phyloP scores from a whole-genome alignment of 1,140 invertebrate genomes.

The Atta texana region DNA sequence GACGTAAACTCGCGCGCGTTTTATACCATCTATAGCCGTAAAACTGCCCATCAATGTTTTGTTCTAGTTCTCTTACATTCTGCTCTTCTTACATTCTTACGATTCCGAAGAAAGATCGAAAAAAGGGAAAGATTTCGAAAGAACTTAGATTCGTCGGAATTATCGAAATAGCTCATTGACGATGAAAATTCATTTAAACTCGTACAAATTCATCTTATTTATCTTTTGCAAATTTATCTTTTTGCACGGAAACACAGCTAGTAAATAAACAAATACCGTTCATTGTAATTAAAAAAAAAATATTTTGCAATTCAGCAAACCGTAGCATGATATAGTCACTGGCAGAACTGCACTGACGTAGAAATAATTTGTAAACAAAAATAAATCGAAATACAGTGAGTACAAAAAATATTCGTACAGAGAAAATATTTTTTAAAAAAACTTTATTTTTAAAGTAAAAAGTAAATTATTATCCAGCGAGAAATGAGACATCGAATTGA shows the following conservation, averaged over 20 bases:
- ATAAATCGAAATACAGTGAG: neutral
- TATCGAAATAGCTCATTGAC: neutral
- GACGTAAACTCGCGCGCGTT: constrained; percentile 44
- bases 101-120: neutral
- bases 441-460: too few relatives aligned
- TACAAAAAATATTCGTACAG: too few relatives aligned
- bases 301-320: neutral
- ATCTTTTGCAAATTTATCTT: too few relatives aligned
- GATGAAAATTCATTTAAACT: neutral
- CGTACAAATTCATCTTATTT: neutral
- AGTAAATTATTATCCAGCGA: too few relatives aligned
- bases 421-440: too few relatives aligned
- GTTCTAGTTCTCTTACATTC: neutral
- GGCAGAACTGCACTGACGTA: neutral
- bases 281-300: neutral
- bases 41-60: constrained; percentile 42
- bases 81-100: neutral
- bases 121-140: neutral
- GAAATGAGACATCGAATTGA: too few relatives aligned
- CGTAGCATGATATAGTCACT: too few relatives aligned
- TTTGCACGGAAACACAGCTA: neutral
- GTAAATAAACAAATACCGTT: neutral
- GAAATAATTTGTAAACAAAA: neutral
- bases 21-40: constrained; percentile 48
- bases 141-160: neutral